Evolutionary conservation across 2,888 invertebrate genomes (phyloP).

Genomic region (Chalcosyrphus nemorum): DNA sequence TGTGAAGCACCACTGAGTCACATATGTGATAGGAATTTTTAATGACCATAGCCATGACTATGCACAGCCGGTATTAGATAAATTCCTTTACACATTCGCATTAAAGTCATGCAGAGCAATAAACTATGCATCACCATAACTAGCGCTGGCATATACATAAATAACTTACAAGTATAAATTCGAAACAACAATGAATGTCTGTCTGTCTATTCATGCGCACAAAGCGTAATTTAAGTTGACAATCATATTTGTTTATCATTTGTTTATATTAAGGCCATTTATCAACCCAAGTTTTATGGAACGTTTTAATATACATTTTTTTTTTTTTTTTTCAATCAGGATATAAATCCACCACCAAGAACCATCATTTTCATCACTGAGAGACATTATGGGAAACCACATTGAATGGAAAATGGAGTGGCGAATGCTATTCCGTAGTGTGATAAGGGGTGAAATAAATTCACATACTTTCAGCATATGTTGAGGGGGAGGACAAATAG

Average conservation of each 20-base stretch:
- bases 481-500: neutral
- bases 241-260: conserved; percentile 29
- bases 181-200: neutral
- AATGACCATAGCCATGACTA: too few species aligned
- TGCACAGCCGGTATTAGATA: too few species aligned
- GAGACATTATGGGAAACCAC: conserved; percentile 16
- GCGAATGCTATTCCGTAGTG: neutral
- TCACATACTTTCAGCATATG: neutral
- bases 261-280: conserved; percentile 20
- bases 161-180: neutral
- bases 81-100: too few species aligned
- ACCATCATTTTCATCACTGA: conserved; percentile 14
- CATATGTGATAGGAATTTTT: too few species aligned
- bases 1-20: too few species aligned
- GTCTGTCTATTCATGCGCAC: conserved; percentile 1
- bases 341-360: conserved; percentile 26
- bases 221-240: conserved; percentile 3
- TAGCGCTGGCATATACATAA: too few species aligned
- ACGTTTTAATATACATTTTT: neutral
- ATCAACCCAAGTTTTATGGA: conserved; percentile 10
- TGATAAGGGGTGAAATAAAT: neutral
- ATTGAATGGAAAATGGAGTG: neutral
- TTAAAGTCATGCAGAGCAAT: too few species aligned
- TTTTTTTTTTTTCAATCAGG: conserved; percentile 10
- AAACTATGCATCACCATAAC: too few species aligned